Evolutionary conservation across 2,113 vertebrate species (phyloP), one percentile per base, ranked within the genome.

Genomic region (Pampusana beccarii): DNA sequence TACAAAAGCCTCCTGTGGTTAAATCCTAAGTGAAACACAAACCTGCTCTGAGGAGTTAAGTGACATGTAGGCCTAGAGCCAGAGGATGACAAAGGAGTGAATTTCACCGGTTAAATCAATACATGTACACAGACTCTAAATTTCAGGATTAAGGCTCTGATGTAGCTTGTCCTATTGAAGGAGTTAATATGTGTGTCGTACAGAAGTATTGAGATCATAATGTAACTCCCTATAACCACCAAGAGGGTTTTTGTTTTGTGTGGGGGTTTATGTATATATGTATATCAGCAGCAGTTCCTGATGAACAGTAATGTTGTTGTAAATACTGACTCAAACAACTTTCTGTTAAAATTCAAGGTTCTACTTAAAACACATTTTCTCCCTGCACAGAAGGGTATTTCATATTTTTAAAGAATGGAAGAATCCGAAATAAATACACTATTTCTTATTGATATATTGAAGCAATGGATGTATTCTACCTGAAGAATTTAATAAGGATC

Each of bases 31-130:
- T 56, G 70, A 89, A 92, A 54, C 36, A 65, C 36, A 60, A 50
- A 40, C 19, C 50, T 81, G 25, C 56, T 61, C 48, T 5, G 65
- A 81, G 48, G 34, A 48, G 42, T 80, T 89, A 53, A 87, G 53
- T 78, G 86, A 69, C 13, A 34, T 48, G 18, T 3, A 67, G 69
- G 83, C 65, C 86, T 56, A 80, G 53, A 89, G 92, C 74, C 82
- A 94, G 69, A 46, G 26, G 42, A 57, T 85, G 86, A 92, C 64
- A 96, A 70, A 86, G 75, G 46, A 95, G 65, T n/a, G 69, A 92
- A 78, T 86, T 83, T 64, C 42, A 36, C 88, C 90, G 82, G 71
- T 94, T 91, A 87, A 94, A 95, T 96, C 91, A 96, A 95, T 94
- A 91, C 33, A 2, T 16, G 23, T 16, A 50, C 25, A 44, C 7